Percentiles rank a stretch among this genome's conserved stretches.
Conservation (phyloP, 1,140 invertebrate species). For the Drosophila tsacasi region DNA sequence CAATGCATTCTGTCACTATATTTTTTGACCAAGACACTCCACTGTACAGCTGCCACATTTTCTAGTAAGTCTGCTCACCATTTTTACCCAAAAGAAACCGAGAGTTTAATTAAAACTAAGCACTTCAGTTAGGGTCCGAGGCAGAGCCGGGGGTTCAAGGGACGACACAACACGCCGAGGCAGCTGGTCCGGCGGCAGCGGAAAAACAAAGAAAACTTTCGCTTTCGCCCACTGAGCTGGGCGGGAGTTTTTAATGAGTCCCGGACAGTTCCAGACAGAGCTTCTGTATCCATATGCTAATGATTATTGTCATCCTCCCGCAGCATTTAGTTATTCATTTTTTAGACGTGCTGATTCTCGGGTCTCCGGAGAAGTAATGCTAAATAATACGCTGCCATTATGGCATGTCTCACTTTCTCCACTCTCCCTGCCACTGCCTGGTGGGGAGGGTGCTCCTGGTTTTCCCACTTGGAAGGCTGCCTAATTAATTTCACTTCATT, state of each 20-base stretch:
- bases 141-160: background rate
- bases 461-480: constrained; percentile 14
- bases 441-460: background rate
- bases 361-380: constrained; percentile 9
- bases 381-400: constrained; percentile 19
- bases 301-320: constrained; percentile 13
- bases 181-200: constrained; percentile 1
- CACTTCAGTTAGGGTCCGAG: constrained; percentile 7
- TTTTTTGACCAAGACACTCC: background rate
- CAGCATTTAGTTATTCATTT: constrained; percentile 19
- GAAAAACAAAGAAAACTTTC: constrained; percentile 18
- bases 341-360: constrained; percentile 6
- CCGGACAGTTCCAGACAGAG: background rate
- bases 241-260: constrained; percentile 11
- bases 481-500: constrained; percentile 25
- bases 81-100: constrained; percentile 17
- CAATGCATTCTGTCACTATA: background rate
- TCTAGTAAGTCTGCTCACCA: constrained; percentile 9
- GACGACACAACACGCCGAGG: background rate
- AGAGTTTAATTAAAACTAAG: constrained; percentile 24
- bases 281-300: constrained; percentile 18
- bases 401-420: constrained; percentile 10
- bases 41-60: constrained; percentile 9
- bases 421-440: background rate
- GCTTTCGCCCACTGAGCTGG: background rate